Conservation (phyloP, 2,797 vertebrate species). For the Sparus aurata region DNA sequence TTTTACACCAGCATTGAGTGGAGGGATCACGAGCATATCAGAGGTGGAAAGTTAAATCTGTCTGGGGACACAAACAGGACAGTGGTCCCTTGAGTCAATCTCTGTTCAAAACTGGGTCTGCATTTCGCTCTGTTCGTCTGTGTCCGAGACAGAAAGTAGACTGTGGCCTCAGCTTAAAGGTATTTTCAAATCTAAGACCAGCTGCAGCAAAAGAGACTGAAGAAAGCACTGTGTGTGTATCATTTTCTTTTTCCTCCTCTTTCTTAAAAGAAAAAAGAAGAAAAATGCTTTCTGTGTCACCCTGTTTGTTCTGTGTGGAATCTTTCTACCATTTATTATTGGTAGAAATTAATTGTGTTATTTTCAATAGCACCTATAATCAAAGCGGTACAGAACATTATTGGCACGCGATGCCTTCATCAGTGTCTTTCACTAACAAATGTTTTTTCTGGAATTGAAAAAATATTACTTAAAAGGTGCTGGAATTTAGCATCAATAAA, state of each 20-base stretch:
- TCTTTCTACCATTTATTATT: background rate
- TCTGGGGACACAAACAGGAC: slow-evolving; percentile 32
- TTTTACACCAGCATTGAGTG: slow-evolving; percentile 35
- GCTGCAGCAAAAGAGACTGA: slow-evolving; percentile 28
- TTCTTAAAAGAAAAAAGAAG: too few relatives aligned
- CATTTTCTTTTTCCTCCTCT: background rate
- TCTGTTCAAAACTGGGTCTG: slow-evolving; percentile 21
- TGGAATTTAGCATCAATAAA: slow-evolving; percentile 36
- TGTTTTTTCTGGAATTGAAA: slow-evolving; percentile 19
- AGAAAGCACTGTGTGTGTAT: slow-evolving; percentile 11
- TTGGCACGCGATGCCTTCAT: slow-evolving; percentile 20
- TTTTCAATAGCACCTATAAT: background rate
- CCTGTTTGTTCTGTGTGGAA: background rate
- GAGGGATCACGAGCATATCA: slow-evolving; percentile 31
- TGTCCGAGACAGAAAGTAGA: slow-evolving; percentile 23
- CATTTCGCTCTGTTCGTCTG: slow-evolving; percentile 27
- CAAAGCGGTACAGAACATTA: slow-evolving; percentile 18
- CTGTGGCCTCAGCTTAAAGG: slow-evolving; percentile 37
- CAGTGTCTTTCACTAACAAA: slow-evolving; percentile 11
- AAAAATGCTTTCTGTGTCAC: too few relatives aligned
- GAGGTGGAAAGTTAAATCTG: slow-evolving; percentile 25
- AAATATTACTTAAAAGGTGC: slow-evolving; percentile 26
- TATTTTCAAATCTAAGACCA: slow-evolving; percentile 38
- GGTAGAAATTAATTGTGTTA: background rate
- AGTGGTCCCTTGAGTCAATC: slow-evolving; percentile 29